Percentiles rank a stretch among this genome's conserved stretches.
phyloP scores from a whole-genome alignment of 2,113 vertebrate genomes.

The Nesospiza acunhae region DNA sequence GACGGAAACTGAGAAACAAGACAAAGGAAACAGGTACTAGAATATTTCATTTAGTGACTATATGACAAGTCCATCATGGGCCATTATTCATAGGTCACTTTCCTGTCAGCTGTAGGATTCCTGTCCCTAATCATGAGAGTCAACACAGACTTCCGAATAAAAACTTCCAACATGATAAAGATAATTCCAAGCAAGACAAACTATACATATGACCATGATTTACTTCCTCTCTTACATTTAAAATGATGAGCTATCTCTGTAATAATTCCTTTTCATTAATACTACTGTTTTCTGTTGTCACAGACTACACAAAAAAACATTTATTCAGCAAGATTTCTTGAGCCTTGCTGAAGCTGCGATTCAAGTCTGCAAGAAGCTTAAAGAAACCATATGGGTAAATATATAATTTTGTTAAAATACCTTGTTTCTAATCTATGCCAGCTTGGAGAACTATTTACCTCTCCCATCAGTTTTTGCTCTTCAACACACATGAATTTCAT shows the following conservation, averaged over 20 bases:
- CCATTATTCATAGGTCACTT: slow-evolving; percentile 79
- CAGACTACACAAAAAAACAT: slow-evolving; percentile 5
- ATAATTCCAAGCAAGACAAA: slow-evolving; percentile 68
- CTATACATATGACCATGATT: slow-evolving; percentile 45
- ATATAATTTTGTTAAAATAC: not conserved
- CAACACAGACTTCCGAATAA: slow-evolving; percentile 79
- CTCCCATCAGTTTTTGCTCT: not conserved
- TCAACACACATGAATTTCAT: not conserved
- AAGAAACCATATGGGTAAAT: not conserved
- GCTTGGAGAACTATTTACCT: not conserved
- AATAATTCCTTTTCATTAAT: slow-evolving; percentile 57
- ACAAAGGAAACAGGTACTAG: slow-evolving; percentile 73
- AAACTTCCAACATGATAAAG: slow-evolving; percentile 75
- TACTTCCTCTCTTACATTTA: slow-evolving; percentile 68
- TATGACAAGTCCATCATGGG: slow-evolving; percentile 71
- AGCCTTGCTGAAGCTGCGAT: slow-evolving; percentile 19
- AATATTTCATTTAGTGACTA: slow-evolving; percentile 75
- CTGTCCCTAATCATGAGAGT: slow-evolving; percentile 76
- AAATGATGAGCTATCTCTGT: slow-evolving; percentile 67
- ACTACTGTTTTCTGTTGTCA: slow-evolving; percentile 21
- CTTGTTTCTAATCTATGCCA: not conserved
- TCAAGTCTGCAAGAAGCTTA: slow-evolving; percentile 46
- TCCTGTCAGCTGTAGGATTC: slow-evolving; percentile 77
- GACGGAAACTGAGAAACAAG: slow-evolving; percentile 69
- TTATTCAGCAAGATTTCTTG: slow-evolving; percentile 23